Evolutionary conservation across 1,140 invertebrate species (phyloP), one percentile per base, ranked within the genome.

Genomic region (Branchinecta lindahli): DNA sequence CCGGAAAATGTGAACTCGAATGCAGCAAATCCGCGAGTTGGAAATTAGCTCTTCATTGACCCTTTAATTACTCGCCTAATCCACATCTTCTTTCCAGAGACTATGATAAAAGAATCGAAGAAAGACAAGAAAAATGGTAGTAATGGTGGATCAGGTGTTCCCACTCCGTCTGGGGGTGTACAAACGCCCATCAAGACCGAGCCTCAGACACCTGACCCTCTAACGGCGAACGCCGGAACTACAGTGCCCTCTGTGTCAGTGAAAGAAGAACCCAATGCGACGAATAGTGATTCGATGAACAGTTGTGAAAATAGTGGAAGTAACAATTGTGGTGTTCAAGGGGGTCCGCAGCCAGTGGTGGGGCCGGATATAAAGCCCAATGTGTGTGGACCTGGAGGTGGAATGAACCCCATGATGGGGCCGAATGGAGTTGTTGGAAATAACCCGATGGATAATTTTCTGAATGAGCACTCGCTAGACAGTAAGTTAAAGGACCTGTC

Each of bases 361-460:
- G 52, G 52, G 12, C 52, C 52, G 12, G 52, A 61, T 61, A 61
- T 61, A 15, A 61, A 61, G 52, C 52, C 52, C 6, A 61, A 61
- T 61, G 52, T 61, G 12, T 61, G 52, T 61, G 52, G 52, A 61
- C 52, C 52, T 61, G 52, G 52, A 15, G 52, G 52, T 61, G 52
- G 52, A 3, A 61, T 33, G 33, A 33, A 33, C 33, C 33, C 33
- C 33, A 33, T 33, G 33, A 33, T 33, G 33, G 52, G 52, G 6
- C 52, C 52, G 18, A 61, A 61, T 61, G 18, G 18, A 33, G 33
- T 33, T 61, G 52, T 61, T 61, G 52, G 52, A 61, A 61, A 20
- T 61, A 61, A 61, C 18, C 52, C 52, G 12, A 61, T 61, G 52
- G 52, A 61, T 61, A 61, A 61, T 61, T 61, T 61, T 61, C 18